phyloP scores from a whole-genome alignment of 2,797 vertebrate genomes.

The Stomatorhinus walkeri region DNA sequence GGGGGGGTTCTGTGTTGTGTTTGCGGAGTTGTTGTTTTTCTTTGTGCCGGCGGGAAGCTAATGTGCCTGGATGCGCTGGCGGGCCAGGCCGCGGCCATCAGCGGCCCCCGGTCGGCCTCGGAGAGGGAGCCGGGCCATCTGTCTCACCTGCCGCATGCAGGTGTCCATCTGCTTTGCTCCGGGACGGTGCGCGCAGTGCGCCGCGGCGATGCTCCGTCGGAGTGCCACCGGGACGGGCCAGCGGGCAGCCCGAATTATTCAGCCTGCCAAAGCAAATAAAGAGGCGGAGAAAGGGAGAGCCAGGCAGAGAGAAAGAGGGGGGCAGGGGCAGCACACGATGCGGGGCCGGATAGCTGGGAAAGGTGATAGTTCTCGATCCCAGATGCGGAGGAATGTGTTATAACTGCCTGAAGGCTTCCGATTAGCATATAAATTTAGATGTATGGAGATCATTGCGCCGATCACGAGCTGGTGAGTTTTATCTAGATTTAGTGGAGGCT shows the following conservation, averaged over 20 bases:
- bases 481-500: constrained; percentile 68
- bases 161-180: constrained; percentile 75
- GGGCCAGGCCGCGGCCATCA: constrained; percentile 52
- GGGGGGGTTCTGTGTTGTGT: not conserved
- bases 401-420: constrained; percentile 56
- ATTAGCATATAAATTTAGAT: constrained; percentile 75
- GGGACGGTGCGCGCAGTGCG: constrained; percentile 58
- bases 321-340: not conserved
- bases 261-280: constrained; percentile 45
- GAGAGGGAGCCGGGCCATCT: constrained; percentile 71
- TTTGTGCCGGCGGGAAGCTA: constrained; percentile 56
- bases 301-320: not conserved
- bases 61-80: constrained; percentile 68
- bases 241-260: constrained; percentile 67
- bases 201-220: constrained; percentile 38
- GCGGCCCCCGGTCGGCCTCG: constrained; percentile 60
- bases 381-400: constrained; percentile 62
- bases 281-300: constrained; percentile 12
- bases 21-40: constrained; percentile 27
- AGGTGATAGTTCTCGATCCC: constrained; percentile 36
- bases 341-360: constrained; percentile 21
- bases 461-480: constrained; percentile 70
- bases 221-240: constrained; percentile 49
- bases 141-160: constrained; percentile 78
- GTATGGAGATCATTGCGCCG: constrained; percentile 65